Evolutionary conservation across 2,888 invertebrate genomes (phyloP).

Genomic region (Drosophila lutescens): DNA sequence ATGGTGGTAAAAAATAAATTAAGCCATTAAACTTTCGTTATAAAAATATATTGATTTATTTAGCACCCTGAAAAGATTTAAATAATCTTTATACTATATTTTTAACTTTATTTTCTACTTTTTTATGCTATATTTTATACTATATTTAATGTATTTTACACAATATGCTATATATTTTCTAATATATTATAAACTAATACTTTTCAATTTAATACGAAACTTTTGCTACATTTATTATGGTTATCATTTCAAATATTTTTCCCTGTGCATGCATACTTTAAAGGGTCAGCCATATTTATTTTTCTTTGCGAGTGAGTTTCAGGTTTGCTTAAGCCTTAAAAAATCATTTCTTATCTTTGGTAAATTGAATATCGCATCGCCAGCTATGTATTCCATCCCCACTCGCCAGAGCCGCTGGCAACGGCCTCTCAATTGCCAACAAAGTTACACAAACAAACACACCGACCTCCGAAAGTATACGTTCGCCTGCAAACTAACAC

Average conservation of each 20-base stretch:
- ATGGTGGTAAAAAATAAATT: too few species aligned
- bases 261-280: background rate
- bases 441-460: slow-evolving; percentile 40
- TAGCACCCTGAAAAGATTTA: too few species aligned
- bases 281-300: background rate
- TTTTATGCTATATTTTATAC: too few species aligned
- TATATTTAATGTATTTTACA: too few species aligned
- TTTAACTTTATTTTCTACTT: too few species aligned
- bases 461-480: background rate
- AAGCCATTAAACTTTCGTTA: too few species aligned
- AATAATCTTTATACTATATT: too few species aligned
- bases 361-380: slow-evolving; percentile 28
- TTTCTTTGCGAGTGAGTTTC: background rate
- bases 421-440: slow-evolving; percentile 42
- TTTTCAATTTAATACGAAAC: too few species aligned
- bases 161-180: too few species aligned
- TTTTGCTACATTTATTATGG: background rate
- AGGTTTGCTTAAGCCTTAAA: slow-evolving; percentile 22
- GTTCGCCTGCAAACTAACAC: slow-evolving; percentile 63
- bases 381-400: background rate
- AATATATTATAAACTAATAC: too few species aligned
- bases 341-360: slow-evolving; percentile 14
- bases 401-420: slow-evolving; percentile 58
- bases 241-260: background rate
- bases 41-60: too few species aligned